Evolutionary conservation across 2,888 invertebrate genomes (phyloP).

Genomic region (Lacanobia oleracea): DNA sequence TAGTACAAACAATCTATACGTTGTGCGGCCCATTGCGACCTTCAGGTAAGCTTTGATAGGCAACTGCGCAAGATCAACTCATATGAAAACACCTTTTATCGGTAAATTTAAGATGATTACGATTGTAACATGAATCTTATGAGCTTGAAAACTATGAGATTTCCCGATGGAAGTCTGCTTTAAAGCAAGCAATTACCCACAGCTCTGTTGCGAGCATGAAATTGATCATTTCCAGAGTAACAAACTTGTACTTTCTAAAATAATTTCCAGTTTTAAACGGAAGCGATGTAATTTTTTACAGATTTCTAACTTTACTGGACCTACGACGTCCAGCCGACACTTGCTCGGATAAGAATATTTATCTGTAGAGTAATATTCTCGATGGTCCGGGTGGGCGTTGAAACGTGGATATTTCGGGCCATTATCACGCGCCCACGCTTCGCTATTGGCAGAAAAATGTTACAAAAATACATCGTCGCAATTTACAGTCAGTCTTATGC

Average conservation of each 20-base stretch:
- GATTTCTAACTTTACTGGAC: slow-evolving; percentile 32
- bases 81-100: slow-evolving; percentile 18
- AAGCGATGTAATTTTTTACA: slow-evolving; percentile 31
- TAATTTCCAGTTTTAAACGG: slow-evolving; percentile 50
- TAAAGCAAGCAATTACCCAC: slow-evolving; percentile 39
- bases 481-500: slow-evolving; percentile 75
- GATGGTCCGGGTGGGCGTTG: slow-evolving; percentile 82
- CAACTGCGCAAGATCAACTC: slow-evolving; percentile 50
- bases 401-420: slow-evolving; percentile 86
- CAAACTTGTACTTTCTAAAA: slow-evolving; percentile 57
- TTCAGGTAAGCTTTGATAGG: slow-evolving; percentile 65
- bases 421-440: slow-evolving; percentile 86
- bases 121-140: neutral
- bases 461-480: slow-evolving; percentile 85
- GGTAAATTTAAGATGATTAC: slow-evolving; percentile 20
- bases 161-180: slow-evolving; percentile 20
- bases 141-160: slow-evolving; percentile 8
- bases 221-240: slow-evolving; percentile 50
- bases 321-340: slow-evolving; percentile 49
- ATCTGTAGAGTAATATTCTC: slow-evolving; percentile 82
- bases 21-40: slow-evolving; percentile 64
- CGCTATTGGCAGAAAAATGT: slow-evolving; percentile 86
- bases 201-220: slow-evolving; percentile 41
- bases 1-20: slow-evolving; percentile 66
- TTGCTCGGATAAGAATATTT: slow-evolving; percentile 75